Evolutionary conservation across 1,140 invertebrate genomes (phyloP).

Genomic region (Gonioctena quinquepunctata): DNA sequence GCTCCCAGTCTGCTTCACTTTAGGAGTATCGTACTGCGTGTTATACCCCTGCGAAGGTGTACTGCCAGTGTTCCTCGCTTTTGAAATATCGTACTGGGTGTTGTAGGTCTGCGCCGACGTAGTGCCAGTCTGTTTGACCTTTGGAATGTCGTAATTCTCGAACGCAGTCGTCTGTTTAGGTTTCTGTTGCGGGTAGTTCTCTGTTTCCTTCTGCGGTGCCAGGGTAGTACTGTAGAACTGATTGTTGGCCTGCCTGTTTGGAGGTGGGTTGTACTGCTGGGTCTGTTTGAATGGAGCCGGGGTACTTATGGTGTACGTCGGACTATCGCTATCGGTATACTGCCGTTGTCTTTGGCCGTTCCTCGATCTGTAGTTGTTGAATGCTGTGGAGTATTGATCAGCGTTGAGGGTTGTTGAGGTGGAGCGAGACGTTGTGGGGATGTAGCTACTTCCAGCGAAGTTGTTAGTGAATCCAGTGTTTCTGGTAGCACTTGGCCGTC

Average conservation of each 20-base stretch:
- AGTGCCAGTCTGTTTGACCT: conserved; percentile 15
- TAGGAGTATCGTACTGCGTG: conserved; percentile 12
- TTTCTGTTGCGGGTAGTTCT: conserved; percentile 40
- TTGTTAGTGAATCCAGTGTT: conserved; percentile 55
- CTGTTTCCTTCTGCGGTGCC: conserved; percentile 35
- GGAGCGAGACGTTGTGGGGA: conserved; percentile 59
- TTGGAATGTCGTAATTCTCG: conserved; percentile 33
- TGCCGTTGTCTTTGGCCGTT: conserved; percentile 38
- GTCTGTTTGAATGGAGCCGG: conserved; percentile 50
- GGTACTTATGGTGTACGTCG: conserved; percentile 43
- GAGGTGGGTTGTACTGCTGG: conserved; percentile 35
- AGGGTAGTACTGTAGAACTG: conserved; percentile 58
- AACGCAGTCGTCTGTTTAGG: conserved; percentile 15
- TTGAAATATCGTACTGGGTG: conserved; percentile 37
- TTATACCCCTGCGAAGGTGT: conserved; percentile 15
- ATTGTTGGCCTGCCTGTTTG: conserved; percentile 43
- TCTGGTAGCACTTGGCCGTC: conserved; percentile 47
- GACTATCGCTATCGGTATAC: conserved; percentile 45
- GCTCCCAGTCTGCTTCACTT: neutral
- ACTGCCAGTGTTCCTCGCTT: conserved; percentile 15
- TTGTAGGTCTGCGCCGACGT: conserved; percentile 16
- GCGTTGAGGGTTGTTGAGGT: conserved; percentile 42
- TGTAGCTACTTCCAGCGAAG: conserved; percentile 57
- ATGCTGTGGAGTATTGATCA: conserved; percentile 36
- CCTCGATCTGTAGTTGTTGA: conserved; percentile 43